Conservation (phyloP, 2,797 vertebrate genomes). For the Zenarchopterus dispar region DNA sequence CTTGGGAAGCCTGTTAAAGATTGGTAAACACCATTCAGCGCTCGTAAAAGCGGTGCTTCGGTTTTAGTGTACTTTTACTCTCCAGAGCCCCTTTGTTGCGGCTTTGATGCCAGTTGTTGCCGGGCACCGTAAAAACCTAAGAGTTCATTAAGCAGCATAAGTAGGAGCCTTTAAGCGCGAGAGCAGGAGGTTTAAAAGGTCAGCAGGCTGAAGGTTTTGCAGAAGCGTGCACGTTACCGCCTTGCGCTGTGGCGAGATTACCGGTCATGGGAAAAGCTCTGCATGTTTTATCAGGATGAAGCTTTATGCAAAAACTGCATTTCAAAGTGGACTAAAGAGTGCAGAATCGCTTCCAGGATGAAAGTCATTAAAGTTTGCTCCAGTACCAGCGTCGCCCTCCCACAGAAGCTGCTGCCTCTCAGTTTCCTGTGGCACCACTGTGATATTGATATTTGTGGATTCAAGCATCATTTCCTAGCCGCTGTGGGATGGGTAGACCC, state of each 20-base stretch:
- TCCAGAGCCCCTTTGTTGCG: constrained; percentile 29
- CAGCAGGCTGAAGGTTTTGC: constrained; percentile 16
- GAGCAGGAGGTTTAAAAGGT: constrained; percentile 33
- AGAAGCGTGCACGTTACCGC: constrained; percentile 21
- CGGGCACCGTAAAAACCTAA: constrained; percentile 36
- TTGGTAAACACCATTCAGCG: constrained; percentile 56
- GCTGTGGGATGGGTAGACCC: not conserved
- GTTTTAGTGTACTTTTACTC: constrained; percentile 42
- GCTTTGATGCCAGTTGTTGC: constrained; percentile 22
- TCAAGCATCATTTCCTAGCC: not conserved
- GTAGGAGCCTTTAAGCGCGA: constrained; percentile 26
- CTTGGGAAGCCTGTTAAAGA: constrained; percentile 55
- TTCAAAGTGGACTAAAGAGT: not conserved
- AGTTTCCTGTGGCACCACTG: not conserved
- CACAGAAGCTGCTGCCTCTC: not conserved
- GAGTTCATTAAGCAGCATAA: constrained; percentile 31
- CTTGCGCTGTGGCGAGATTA: constrained; percentile 53
- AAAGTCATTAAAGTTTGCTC: not conserved
- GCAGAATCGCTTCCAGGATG: not conserved
- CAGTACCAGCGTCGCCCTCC: not conserved
- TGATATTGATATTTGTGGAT: not conserved
- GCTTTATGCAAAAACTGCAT: not conserved
- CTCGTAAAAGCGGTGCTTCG: constrained; percentile 41
- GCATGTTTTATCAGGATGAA: not conserved
- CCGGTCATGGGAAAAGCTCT: constrained; percentile 49